phyloP scores from a whole-genome alignment of 2,113 vertebrate species.

The Sebastes schlegelii region DNA sequence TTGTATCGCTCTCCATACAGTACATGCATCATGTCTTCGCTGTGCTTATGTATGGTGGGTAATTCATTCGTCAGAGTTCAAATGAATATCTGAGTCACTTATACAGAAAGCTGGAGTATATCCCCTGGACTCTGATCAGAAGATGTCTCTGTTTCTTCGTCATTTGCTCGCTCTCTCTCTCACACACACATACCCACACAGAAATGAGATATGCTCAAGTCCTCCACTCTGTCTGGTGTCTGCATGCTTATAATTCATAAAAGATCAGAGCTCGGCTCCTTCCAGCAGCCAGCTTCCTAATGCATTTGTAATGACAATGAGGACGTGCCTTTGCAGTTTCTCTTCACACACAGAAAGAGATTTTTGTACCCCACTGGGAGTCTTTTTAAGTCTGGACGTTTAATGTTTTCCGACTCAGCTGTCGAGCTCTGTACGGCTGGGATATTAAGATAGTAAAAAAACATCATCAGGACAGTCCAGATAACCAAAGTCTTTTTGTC shows the following conservation, averaged over 20 bases:
- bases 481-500: background rate
- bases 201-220: conserved; percentile 20
- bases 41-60: background rate
- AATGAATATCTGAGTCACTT: background rate
- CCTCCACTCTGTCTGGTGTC: conserved; percentile 13
- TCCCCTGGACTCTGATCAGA: background rate
- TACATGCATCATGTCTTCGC: background rate
- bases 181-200: background rate
- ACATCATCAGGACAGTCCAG: background rate
- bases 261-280: conserved; percentile 27
- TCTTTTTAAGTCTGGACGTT: conserved; percentile 10
- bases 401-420: conserved; percentile 26
- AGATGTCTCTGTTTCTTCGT: background rate
- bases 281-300: conserved; percentile 23
- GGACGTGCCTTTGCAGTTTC: conserved; percentile 14
- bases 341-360: background rate
- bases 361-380: conserved; percentile 10
- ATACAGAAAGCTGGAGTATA: background rate
- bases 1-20: background rate
- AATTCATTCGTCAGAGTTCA: background rate
- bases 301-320: conserved; percentile 37
- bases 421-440: background rate
- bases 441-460: conserved; percentile 16
- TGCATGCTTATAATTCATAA: conserved; percentile 39
- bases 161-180: background rate